Conservation (phyloP, 2,888 invertebrate genomes). For the Xestobium rufovillosum region DNA sequence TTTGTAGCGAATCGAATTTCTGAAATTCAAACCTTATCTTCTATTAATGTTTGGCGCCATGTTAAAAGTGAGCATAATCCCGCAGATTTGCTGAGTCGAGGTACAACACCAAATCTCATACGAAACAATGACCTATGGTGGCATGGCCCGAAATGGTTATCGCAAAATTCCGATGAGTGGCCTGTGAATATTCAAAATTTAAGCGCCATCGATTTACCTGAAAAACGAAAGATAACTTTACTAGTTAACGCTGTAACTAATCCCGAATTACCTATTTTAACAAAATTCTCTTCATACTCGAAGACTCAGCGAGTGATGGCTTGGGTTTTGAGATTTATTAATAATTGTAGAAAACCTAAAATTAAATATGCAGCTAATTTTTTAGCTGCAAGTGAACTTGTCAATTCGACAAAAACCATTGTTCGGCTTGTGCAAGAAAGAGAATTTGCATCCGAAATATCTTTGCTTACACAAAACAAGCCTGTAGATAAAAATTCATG, state of each 20-base stretch:
- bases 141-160: slow-evolving; percentile 2
- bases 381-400: neutral
- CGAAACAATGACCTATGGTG: slow-evolving; percentile 2
- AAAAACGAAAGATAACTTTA: too few relatives aligned
- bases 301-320: slow-evolving; percentile 4
- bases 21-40: neutral
- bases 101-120: neutral
- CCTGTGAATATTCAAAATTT: too few relatives aligned
- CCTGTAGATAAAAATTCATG: neutral
- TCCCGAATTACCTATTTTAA: too few relatives aligned
- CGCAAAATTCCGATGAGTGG: neutral
- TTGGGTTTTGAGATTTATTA: slow-evolving; percentile 7
- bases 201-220: too few relatives aligned
- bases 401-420: neutral
- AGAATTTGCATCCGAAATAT: too few relatives aligned
- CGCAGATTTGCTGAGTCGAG: neutral
- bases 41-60: neutral
- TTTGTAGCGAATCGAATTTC: neutral
- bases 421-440: too few relatives aligned
- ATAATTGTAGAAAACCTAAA: slow-evolving; percentile 5
- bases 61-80: neutral
- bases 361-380: slow-evolving; percentile 3
- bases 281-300: too few relatives aligned
- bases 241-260: too few relatives aligned
- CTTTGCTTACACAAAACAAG: neutral